These are phyloP conservation scores for Fundulus diaphanus DNA, from an alignment of 2,797 vertebrate genomes.

Conservation along the genomic window DNA sequence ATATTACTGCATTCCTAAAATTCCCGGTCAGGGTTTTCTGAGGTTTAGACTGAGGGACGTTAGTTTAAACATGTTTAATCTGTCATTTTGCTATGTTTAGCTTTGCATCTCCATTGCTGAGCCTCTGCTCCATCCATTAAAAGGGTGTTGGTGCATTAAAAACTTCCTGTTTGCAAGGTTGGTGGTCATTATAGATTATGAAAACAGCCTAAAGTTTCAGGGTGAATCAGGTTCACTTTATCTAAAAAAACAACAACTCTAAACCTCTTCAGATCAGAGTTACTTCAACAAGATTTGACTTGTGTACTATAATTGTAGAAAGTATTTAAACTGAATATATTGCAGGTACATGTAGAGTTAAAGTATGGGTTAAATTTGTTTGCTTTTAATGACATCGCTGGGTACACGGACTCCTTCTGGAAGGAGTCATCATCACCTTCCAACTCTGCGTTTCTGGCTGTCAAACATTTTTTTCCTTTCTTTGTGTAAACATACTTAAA, in stretches of 20 bases:
- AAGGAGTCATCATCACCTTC: conserved; percentile 19
- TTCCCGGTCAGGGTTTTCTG: neutral
- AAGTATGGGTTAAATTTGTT: neutral
- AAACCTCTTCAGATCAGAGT: neutral
- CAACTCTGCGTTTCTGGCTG: conserved; percentile 23
- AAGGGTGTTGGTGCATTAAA: neutral
- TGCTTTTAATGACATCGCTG: neutral
- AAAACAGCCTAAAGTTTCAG: neutral
- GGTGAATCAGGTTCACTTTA: neutral
- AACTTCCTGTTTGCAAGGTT: neutral
- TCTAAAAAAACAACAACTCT: neutral
- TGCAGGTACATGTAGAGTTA: neutral
- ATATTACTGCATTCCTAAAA: neutral
- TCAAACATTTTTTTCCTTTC: conserved; percentile 8
- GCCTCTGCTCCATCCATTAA: neutral
- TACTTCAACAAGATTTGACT: neutral
- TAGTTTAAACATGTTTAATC: neutral
- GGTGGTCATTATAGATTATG: neutral
- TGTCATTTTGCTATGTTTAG: neutral
- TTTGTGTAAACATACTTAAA: conserved; percentile 21
- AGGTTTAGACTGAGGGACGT: neutral
- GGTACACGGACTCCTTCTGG: conserved; percentile 13
- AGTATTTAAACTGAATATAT: neutral
- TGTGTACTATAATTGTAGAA: neutral
- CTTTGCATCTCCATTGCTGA: neutral